Evolutionary conservation across 2,888 invertebrate genomes (phyloP).

Genomic region (Rhimphoctona megacephalus): DNA sequence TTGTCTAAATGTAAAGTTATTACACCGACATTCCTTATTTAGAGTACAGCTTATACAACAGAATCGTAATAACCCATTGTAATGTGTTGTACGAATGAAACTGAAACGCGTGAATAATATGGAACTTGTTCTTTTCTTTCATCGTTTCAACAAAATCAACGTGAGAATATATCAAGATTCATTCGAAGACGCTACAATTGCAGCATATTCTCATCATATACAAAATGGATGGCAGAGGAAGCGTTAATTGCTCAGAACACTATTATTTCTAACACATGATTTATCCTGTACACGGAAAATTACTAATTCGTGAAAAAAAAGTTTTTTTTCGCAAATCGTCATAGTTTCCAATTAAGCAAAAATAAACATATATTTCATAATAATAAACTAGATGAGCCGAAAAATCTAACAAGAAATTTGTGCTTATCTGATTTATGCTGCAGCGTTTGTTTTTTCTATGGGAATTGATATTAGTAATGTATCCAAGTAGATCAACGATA

Average conservation of each 20-base stretch:
- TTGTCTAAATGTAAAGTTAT: slow-evolving; percentile 40
- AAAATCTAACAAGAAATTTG: neutral
- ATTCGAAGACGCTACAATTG: slow-evolving; percentile 27
- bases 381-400: neutral
- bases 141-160: neutral
- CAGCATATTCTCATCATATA: slow-evolving; percentile 34
- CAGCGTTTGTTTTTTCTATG: neutral
- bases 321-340: neutral
- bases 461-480: neutral
- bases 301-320: neutral
- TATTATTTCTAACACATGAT: slow-evolving; percentile 1
- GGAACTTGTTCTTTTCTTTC: slow-evolving; percentile 6
- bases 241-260: neutral
- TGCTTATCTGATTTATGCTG: neutral
- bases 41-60: slow-evolving; percentile 12
- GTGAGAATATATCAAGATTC: slow-evolving; percentile 27
- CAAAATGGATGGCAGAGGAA: neutral
- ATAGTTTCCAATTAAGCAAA: neutral
- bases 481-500: neutral
- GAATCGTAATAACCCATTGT: slow-evolving; percentile 10
- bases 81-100: slow-evolving; percentile 2
- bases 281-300: neutral
- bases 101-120: slow-evolving; percentile 26
- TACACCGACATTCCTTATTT: slow-evolving; percentile 34
- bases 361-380: neutral